Conservation (phyloP, 2,797 vertebrate species). For the Pipistrellus pipistrellus region DNA sequence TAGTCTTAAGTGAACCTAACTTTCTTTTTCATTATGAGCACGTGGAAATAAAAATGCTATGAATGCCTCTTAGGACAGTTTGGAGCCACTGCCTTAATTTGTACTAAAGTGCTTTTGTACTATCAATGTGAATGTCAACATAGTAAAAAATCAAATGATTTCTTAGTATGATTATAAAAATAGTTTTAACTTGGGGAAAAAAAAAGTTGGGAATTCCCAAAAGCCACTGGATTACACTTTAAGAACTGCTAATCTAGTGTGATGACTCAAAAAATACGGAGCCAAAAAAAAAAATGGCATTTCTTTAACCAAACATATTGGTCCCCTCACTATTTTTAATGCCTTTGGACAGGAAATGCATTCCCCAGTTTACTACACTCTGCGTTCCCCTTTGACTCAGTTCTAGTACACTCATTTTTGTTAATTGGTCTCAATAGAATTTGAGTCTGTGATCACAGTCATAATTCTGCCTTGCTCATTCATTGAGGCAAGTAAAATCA, state of each 20-base stretch:
- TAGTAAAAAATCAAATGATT: neutral
- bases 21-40: neutral
- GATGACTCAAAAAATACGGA: constrained; percentile 28
- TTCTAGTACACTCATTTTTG: constrained; percentile 5
- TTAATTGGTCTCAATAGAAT: constrained; percentile 47
- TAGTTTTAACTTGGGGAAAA: constrained; percentile 36
- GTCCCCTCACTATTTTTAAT: constrained; percentile 51
- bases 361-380: constrained; percentile 28
- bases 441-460: neutral
- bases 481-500: constrained; percentile 39
- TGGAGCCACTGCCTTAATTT: neutral
- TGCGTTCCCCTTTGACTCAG: neutral
- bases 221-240: constrained; percentile 10
- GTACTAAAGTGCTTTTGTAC: neutral
- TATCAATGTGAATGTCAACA: neutral
- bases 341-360: constrained; percentile 44
- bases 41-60: neutral
- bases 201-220: neutral
- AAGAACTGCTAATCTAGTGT: constrained; percentile 42
- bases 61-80: neutral
- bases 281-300: constrained; percentile 12
- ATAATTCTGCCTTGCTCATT: neutral
- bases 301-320: constrained; percentile 14
- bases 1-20: neutral
- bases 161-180: neutral